Percentiles rank a stretch among this genome's conserved stretches.
Evolutionary conservation across 2,797 vertebrate species (phyloP).

Genomic region (Menidia menidia): DNA sequence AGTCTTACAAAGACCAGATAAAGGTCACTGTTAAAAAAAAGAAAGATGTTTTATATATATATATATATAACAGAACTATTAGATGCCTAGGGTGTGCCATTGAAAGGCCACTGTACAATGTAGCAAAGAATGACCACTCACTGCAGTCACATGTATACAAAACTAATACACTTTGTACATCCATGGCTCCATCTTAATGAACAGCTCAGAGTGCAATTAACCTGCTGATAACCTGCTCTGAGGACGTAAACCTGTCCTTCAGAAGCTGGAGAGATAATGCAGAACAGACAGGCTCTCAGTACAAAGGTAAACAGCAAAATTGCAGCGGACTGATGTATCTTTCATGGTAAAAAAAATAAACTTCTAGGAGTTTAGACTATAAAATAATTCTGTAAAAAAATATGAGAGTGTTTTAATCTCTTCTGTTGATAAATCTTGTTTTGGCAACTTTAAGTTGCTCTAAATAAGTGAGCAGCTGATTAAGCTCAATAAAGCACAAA

Average conservation of each 20-base stretch:
- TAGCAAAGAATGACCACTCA: conserved; percentile 15
- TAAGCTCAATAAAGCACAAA: not conserved
- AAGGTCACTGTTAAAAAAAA: too few relatives aligned
- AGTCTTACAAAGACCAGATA: too few relatives aligned
- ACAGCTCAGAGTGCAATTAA: conserved; percentile 66
- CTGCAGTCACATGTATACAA: conserved; percentile 10
- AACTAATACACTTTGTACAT: conserved; percentile 21
- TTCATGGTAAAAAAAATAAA: not conserved
- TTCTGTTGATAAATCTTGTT: conserved; percentile 1
- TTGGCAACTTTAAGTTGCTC: not conserved
- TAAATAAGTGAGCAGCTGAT: not conserved
- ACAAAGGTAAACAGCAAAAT: conserved; percentile 21
- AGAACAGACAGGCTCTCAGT: conserved; percentile 22
- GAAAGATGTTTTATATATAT: too few relatives aligned
- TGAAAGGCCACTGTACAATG: conserved; percentile 4
- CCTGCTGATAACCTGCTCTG: conserved; percentile 61
- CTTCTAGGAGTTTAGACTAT: not conserved
- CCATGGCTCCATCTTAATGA: conserved; percentile 42
- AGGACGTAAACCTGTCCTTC: conserved; percentile 38
- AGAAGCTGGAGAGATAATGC: conserved; percentile 25
- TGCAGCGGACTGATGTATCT: conserved; percentile 1
- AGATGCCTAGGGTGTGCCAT: not conserved
- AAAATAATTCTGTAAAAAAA: conserved; percentile 5
- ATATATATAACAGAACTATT: not conserved
- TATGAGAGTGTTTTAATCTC: conserved; percentile 1